Conservation (phyloP, 2,797 vertebrate genomes). For the Acipenser ruthenus region DNA sequence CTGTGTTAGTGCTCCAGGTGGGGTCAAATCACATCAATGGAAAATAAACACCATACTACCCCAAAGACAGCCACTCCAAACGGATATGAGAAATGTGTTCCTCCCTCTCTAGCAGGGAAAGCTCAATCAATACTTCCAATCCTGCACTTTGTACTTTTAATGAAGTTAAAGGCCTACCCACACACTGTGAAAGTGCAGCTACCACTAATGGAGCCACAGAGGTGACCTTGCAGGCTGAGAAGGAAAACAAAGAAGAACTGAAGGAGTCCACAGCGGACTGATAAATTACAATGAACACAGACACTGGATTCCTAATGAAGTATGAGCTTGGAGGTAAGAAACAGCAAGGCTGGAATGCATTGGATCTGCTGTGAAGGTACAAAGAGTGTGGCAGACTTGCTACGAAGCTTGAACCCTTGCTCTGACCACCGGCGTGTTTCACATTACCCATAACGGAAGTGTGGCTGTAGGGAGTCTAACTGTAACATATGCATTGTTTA, state of each 20-base stretch:
- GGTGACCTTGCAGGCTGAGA: slow-evolving; percentile 14
- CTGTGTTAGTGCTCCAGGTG: too few species aligned
- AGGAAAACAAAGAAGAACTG: slow-evolving; percentile 24
- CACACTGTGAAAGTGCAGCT: background rate
- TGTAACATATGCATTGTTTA: too few species aligned
- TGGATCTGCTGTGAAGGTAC: background rate
- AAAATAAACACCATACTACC: too few species aligned
- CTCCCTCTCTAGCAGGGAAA: background rate
- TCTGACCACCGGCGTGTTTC: too few species aligned
- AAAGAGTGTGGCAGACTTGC: background rate
- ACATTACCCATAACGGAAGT: too few species aligned
- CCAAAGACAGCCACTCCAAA: too few species aligned
- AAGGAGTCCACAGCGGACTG: slow-evolving; percentile 7
- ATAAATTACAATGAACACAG: slow-evolving; percentile 12
- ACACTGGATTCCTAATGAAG: background rate
- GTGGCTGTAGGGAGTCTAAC: too few species aligned
- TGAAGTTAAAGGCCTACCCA: slow-evolving; percentile 1
- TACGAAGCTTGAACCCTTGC: too few species aligned
- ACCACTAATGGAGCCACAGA: background rate
- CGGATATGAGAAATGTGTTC: background rate
- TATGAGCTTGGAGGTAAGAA: background rate
- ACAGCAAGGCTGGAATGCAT: background rate
- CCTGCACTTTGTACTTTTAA: background rate
- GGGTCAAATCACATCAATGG: too few species aligned
- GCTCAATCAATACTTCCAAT: background rate